phyloP scores from a whole-genome alignment of 2,888 invertebrate species.

The Alitta virens region DNA sequence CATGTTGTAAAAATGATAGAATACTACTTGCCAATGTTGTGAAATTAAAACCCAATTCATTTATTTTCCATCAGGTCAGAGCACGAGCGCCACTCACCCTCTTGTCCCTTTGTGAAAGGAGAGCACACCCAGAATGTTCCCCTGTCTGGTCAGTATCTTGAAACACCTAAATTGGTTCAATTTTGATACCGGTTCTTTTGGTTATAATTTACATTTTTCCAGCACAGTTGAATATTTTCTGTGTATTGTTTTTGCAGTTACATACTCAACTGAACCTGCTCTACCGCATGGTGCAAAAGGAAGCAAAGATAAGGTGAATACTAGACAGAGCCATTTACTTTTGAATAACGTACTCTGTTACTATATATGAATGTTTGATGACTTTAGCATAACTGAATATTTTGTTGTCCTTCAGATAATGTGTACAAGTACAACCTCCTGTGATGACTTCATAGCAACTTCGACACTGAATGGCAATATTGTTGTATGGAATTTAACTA shows the following conservation, averaged over 20 bases:
- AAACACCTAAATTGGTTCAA: background rate
- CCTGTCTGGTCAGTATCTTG: constrained; percentile 61
- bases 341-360: background rate
- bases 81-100: constrained; percentile 90
- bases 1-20: background rate
- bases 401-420: constrained; percentile 34
- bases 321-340: background rate
- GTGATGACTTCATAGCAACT: constrained; percentile 61
- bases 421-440: constrained; percentile 58
- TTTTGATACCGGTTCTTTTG: background rate
- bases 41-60: background rate
- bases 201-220: background rate
- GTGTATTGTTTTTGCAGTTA: constrained; percentile 60
- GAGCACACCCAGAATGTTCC: constrained; percentile 95
- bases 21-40: background rate
- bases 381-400: no score
- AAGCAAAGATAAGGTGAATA: constrained; percentile 38
- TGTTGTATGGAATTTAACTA: constrained; percentile 80
- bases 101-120: constrained; percentile 89
- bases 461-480: constrained; percentile 63
- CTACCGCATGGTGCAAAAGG: constrained; percentile 57
- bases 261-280: constrained; percentile 80
- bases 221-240: background rate
- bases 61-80: constrained; percentile 75
- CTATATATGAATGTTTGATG: background rate